These are phyloP conservation scores for Cephalotes varians DNA, from an alignment of 2,888 invertebrate genomes.

Conservation along the genomic window DNA sequence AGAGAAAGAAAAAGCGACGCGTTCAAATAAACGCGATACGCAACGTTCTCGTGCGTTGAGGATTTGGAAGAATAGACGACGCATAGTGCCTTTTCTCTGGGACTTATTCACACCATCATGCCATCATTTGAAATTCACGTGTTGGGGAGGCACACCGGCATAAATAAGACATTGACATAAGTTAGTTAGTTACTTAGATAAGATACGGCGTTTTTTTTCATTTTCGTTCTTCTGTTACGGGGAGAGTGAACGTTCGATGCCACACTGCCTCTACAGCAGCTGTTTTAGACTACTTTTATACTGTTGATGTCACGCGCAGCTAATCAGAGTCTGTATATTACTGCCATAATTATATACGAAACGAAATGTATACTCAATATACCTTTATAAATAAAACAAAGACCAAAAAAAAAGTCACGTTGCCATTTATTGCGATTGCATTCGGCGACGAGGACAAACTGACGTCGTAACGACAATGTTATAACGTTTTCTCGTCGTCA, in stretches of 20 bases:
- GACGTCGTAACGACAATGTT: neutral
- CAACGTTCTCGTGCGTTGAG: conserved; percentile 36
- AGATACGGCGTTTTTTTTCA: conserved; percentile 55
- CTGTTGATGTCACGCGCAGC: conserved; percentile 81
- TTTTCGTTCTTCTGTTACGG: conserved; percentile 67
- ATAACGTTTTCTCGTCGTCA: conserved; percentile 22
- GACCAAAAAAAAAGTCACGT: conserved; percentile 58
- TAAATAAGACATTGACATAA: conserved; percentile 61
- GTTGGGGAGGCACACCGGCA: conserved; percentile 75
- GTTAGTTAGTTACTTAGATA: conserved; percentile 66
- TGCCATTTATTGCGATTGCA: neutral
- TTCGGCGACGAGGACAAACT: neutral
- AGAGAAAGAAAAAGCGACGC: conserved; percentile 16
- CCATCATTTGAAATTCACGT: conserved; percentile 62
- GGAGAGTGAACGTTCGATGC: conserved; percentile 73
- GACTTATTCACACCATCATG: conserved; percentile 71
- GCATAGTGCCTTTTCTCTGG: conserved; percentile 82
- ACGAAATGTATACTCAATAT: conserved; percentile 82
- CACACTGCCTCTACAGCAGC: conserved; percentile 79
- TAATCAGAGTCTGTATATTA: conserved; percentile 82
- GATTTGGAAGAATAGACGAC: conserved; percentile 63
- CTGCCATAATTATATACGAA: conserved; percentile 82
- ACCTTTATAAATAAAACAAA: conserved; percentile 84
- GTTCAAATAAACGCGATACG: conserved; percentile 25
- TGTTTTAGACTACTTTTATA: conserved; percentile 83